A percentile compares a stretch with the other conserved stretches of the same genome.
Evolutionary conservation across 2,888 invertebrate species (phyloP).

Genomic region (Spilarctia lutea): DNA sequence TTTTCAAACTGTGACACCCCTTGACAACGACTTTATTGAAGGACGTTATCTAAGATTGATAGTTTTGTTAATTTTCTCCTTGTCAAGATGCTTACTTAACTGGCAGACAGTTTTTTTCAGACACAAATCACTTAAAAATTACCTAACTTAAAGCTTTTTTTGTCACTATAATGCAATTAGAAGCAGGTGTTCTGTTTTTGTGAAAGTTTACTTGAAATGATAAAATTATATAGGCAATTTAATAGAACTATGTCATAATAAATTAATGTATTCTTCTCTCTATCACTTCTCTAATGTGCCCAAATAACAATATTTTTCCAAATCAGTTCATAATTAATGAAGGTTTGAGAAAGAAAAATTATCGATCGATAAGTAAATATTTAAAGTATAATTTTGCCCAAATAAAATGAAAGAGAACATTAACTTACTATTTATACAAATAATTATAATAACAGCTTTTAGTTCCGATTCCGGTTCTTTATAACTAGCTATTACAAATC

Average conservation of each 20-base stretch:
- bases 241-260: background rate
- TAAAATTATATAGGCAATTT: too few relatives aligned
- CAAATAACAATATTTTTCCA: background rate
- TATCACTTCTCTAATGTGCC: background rate
- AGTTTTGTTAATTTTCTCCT: constrained; percentile 58
- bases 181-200: background rate
- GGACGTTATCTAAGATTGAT: constrained; percentile 57
- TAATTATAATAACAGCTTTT: background rate
- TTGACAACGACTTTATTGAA: constrained; percentile 66
- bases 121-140: background rate
- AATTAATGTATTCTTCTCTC: background rate
- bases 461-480: background rate
- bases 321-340: background rate
- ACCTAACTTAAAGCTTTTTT: background rate
- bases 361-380: too few relatives aligned
- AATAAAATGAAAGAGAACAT: too few relatives aligned
- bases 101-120: background rate
- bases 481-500: background rate
- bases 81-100: constrained; percentile 14
- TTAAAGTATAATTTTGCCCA: too few relatives aligned
- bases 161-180: background rate
- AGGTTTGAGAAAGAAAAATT: background rate
- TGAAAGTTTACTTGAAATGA: background rate
- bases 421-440: too few relatives aligned
- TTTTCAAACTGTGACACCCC: constrained; percentile 63